phyloP scores from a whole-genome alignment of 2,888 invertebrate species.

The Buathra laborator region DNA sequence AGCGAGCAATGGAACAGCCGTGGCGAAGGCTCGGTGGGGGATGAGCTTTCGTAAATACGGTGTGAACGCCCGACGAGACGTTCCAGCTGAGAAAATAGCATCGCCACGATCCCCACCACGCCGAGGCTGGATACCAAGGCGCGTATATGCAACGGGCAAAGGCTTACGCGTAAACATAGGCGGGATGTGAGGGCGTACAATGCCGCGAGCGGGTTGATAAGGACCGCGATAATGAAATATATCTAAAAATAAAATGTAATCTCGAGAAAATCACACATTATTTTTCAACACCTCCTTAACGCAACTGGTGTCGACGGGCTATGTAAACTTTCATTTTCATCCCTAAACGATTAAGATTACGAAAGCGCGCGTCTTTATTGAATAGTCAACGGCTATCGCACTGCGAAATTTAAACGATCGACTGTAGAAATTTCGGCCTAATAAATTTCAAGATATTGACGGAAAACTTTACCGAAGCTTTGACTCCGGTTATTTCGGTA shows the following conservation, averaged over 20 bases:
- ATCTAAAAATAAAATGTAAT: background rate
- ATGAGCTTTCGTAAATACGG: slow-evolving; percentile 67
- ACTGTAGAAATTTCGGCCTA: background rate
- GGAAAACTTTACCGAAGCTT: background rate
- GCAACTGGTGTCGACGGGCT: too few relatives aligned
- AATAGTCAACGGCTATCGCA: background rate
- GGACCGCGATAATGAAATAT: background rate
- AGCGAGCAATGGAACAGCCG: slow-evolving; percentile 55
- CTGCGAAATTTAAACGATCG: background rate
- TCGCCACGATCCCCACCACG: slow-evolving; percentile 55
- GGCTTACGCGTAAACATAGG: slow-evolving; percentile 31
- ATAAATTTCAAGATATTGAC: background rate
- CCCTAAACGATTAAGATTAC: too few relatives aligned
- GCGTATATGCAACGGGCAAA: background rate
- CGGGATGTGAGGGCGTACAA: background rate
- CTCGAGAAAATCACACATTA: background rate
- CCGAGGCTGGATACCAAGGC: background rate
- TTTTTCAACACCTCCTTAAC: too few relatives aligned
- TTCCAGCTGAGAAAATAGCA: slow-evolving; percentile 76
- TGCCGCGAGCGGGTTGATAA: background rate
- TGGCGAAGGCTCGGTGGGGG: slow-evolving; percentile 12
- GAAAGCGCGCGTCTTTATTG: too few relatives aligned
- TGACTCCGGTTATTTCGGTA: background rate
- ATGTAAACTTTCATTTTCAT: too few relatives aligned
- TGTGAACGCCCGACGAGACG: slow-evolving; percentile 71